Percentiles rank a stretch among this genome's conserved stretches.
phyloP scores from a whole-genome alignment of 1,140 invertebrate genomes.

The Papilio xuthus region DNA sequence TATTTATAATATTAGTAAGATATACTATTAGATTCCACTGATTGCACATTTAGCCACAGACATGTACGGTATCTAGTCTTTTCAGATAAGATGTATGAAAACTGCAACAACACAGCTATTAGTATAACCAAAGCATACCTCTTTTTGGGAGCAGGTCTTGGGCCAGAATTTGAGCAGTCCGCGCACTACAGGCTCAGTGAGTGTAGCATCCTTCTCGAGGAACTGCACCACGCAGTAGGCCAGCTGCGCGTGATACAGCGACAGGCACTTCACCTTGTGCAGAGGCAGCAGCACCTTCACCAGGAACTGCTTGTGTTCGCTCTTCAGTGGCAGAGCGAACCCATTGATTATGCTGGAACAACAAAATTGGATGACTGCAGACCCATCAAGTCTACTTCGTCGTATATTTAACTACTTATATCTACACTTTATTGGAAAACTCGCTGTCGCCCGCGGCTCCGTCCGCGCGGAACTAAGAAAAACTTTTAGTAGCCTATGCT shows the following conservation, averaged over 20 bases:
- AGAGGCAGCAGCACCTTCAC: constrained; percentile 99
- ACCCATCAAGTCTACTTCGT: no score
- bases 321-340: constrained; percentile 98
- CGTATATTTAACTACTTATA: no score
- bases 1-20: no score
- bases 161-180: constrained; percentile 99
- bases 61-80: no score
- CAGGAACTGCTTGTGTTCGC: constrained; percentile 98
- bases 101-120: no score
- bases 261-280: constrained; percentile 98
- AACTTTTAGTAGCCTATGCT: no score
- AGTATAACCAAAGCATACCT: constrained; percentile 75
- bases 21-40: no score
- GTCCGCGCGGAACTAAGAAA: no score
- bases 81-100: no score
- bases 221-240: constrained; percentile 99
- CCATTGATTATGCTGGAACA: constrained; percentile 98
- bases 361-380: neutral
- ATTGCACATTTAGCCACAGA: no score
- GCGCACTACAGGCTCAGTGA: constrained; percentile 98
- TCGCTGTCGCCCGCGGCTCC: no score
- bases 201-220: constrained; percentile 98
- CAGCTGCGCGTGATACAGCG: constrained; percentile 97
- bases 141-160: constrained; percentile 99
- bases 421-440: no score